Base-by-base conservation (phyloP, 2,888 invertebrate genomes). In the Platycnemis pennipes region DNA sequence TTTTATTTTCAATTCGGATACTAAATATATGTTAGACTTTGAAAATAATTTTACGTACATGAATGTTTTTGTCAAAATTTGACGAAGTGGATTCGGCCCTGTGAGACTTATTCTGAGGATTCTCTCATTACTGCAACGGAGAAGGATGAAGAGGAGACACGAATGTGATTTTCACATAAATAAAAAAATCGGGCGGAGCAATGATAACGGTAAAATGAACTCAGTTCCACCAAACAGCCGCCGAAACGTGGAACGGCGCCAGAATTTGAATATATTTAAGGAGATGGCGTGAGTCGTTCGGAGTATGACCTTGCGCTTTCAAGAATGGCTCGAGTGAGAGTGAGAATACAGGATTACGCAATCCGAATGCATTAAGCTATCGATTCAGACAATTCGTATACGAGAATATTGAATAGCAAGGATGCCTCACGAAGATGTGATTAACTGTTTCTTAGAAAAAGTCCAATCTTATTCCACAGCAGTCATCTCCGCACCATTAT, bases 261-360 rank as follows among this genome's bases (percentile, higher is more conserved):
- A 77, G 77, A 77, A 16, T 77, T 77, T 13, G 37, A 31, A 77
- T 77, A 37, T 37, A 31, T 77, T 77, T 77, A 77, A 77, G n/a
- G 8, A 5, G 37, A 77, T 37, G 31, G 77, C 26, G 13, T 37
- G 7, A 31, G 77, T 77, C 77, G 13, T 13, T 37, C 11, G 37
- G 77, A 31, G 37, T 13, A 77, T 77, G 77, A 37, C 77, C 77
- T 77, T 77, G 77, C 13, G 37, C n/a, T 31, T 37, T 37, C 37
- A 31, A 19, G 31, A 8, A 1, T 37, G 7, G 69, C 69, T 31
- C 31, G 13, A 3, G 31, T 37, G 13, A 26, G 77, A 37, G 77
- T 77, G 37, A 77, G 77, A 77, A 26, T 63, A 22, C 22, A 63
- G 63, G 63, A 63, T 77, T 77, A 77, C 77, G 77, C 37, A 77